A percentile compares a stretch with the other conserved stretches of the same genome.
phyloP scores from a whole-genome alignment of 2,113 vertebrate genomes.

The Halichoeres trimaculatus region DNA sequence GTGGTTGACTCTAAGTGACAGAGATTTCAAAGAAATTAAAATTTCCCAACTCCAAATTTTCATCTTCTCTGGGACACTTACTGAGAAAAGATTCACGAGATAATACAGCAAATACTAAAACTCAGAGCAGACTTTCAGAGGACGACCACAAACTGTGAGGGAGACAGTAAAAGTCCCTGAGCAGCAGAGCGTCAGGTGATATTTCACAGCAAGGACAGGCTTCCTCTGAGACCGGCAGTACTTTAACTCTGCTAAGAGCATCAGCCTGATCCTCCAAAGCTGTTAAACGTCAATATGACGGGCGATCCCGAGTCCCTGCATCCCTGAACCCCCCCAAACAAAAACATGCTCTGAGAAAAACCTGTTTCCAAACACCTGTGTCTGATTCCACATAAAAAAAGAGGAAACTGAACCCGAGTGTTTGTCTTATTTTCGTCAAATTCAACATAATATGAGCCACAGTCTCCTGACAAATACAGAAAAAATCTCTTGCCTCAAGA shows the following conservation, averaged over 20 bases:
- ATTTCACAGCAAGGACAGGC: background rate
- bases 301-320: background rate
- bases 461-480: too few relatives aligned
- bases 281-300: background rate
- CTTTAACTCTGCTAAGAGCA: background rate
- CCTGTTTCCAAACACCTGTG: too few relatives aligned
- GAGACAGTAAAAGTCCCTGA: background rate
- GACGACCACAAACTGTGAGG: background rate
- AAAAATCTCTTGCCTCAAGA: too few relatives aligned
- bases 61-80: background rate
- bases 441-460: too few relatives aligned
- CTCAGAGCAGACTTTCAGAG: background rate
- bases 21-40: slow-evolving; percentile 6
- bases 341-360: background rate
- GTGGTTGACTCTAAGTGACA: background rate
- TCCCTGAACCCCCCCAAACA: background rate
- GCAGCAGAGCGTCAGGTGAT: background rate
- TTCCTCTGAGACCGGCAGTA: background rate
- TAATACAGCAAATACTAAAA: background rate
- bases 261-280: background rate
- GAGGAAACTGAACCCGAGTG: too few relatives aligned
- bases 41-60: background rate
- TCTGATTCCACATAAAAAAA: too few relatives aligned
- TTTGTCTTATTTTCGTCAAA: too few relatives aligned
- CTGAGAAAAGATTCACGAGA: background rate